phyloP scores from a whole-genome alignment of 2,113 vertebrate genomes.

The Hemibagrus wyckioides region DNA sequence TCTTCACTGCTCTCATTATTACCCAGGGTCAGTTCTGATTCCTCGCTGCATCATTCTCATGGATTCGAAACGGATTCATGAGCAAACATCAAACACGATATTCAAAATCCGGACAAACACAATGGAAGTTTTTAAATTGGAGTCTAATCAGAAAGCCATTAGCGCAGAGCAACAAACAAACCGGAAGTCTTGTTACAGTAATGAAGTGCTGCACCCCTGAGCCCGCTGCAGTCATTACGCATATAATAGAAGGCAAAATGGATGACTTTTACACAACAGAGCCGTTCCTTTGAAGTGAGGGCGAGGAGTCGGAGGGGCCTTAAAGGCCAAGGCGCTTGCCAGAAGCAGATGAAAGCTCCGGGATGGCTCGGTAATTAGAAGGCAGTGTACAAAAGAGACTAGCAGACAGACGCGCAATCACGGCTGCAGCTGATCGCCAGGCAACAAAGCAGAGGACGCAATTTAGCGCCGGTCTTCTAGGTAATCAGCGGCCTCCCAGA shows the following conservation, averaged over 20 bases:
- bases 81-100: conserved; percentile 2
- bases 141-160: conserved; percentile 10
- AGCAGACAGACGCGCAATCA: conserved; percentile 30
- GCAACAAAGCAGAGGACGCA: conserved; percentile 62
- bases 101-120: not conserved
- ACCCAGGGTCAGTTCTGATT: not conserved
- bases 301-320: not conserved
- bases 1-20: not conserved
- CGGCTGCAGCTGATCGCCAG: conserved; percentile 32
- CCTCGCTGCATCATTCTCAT: not conserved
- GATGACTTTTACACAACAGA: conserved; percentile 26
- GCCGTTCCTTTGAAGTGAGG: conserved; percentile 45
- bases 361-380: conserved; percentile 45
- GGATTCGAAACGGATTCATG: not conserved
- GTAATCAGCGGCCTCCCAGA: conserved; percentile 66
- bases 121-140: conserved; percentile 29
- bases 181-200: conserved; percentile 10
- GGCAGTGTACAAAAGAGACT: conserved; percentile 47
- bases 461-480: conserved; percentile 63
- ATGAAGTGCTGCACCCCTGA: conserved; percentile 14
- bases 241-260: not conserved
- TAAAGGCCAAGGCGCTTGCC: conserved; percentile 13
- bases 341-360: conserved; percentile 48
- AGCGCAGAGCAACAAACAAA: conserved; percentile 3
- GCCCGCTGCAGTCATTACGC: conserved; percentile 27